Percentiles rank a stretch among this genome's conserved stretches.
These are phyloP conservation scores for Eolophus roseicapilla DNA, from an alignment of 2,113 vertebrate genomes.

Conservation along the genomic window DNA sequence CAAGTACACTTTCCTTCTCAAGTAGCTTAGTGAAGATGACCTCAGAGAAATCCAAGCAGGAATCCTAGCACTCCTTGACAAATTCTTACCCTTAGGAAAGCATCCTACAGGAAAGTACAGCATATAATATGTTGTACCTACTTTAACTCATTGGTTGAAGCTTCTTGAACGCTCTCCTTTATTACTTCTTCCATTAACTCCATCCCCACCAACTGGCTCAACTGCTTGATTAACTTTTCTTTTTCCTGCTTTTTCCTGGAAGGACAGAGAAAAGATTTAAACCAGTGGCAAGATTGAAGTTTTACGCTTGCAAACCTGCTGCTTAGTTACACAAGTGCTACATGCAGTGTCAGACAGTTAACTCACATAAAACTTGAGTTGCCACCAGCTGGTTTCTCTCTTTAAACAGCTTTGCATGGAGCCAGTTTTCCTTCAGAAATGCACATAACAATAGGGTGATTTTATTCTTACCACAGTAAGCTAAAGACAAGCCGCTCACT, in stretches of 20 bases:
- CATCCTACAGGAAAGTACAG: not conserved
- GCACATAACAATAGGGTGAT: not conserved
- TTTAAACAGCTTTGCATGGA: not conserved
- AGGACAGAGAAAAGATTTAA: not conserved
- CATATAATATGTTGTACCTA: slow-evolving; percentile 34
- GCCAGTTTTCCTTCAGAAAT: not conserved
- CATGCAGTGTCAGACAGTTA: not conserved
- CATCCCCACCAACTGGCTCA: slow-evolving; percentile 77
- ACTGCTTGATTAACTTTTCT: slow-evolving; percentile 75
- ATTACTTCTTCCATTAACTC: slow-evolving; percentile 83
- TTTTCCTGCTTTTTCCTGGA: slow-evolving; percentile 83
- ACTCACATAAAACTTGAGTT: not conserved
- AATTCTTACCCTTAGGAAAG: not conserved
- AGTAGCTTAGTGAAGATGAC: not conserved
- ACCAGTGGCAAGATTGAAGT: not conserved
- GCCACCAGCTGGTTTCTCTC: not conserved
- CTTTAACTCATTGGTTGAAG: slow-evolving; percentile 78
- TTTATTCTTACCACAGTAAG: not conserved
- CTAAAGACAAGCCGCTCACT: not conserved
- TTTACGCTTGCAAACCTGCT: not conserved
- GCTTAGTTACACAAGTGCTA: not conserved
- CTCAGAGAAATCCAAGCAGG: not conserved
- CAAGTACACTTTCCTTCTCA: not conserved
- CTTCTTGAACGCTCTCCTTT: slow-evolving; percentile 72
- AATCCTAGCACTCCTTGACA: not conserved